phyloP scores from a whole-genome alignment of 1,140 invertebrate species.

The Cydia amplana region DNA sequence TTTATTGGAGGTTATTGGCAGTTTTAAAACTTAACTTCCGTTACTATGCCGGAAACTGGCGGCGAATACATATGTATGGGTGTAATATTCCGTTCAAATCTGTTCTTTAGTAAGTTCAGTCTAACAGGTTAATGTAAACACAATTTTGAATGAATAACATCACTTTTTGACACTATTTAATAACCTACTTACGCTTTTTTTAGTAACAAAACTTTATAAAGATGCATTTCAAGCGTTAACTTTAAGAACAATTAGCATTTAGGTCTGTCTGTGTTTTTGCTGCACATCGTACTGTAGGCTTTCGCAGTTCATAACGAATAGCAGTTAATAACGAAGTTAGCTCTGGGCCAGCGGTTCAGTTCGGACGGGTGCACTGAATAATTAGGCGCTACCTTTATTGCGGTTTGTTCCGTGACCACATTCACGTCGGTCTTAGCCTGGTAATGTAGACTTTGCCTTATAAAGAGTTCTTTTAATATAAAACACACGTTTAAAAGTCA shows the following conservation, averaged over 20 bases:
- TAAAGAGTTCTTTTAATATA: not conserved
- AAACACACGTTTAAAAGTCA: too few species aligned
- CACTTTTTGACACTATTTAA: too few species aligned
- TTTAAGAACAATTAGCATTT: too few species aligned
- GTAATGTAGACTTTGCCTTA: not conserved
- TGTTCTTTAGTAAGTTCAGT: not conserved
- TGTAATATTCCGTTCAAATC: not conserved
- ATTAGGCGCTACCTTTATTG: slow-evolving; percentile 22
- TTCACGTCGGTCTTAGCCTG: slow-evolving; percentile 9
- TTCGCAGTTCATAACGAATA: not conserved
- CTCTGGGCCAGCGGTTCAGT: not conserved
- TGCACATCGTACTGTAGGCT: not conserved
- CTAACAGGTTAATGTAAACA: too few species aligned
- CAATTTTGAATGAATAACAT: too few species aligned
- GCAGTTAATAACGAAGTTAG: slow-evolving; percentile 1
- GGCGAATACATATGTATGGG: too few species aligned
- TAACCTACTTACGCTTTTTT: too few species aligned
- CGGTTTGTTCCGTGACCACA: slow-evolving; percentile 5
- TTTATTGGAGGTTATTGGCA: not conserved
- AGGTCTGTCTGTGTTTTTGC: not conserved
- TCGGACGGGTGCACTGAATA: slow-evolving; percentile 1
- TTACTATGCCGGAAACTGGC: too few species aligned
- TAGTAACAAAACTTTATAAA: too few species aligned
- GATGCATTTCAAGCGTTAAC: too few species aligned
- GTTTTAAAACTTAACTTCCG: not conserved